Evolutionary conservation across 2,888 invertebrate genomes (phyloP), one percentile per base, ranked within the genome.

Genomic region (Augiades crinisus): DNA sequence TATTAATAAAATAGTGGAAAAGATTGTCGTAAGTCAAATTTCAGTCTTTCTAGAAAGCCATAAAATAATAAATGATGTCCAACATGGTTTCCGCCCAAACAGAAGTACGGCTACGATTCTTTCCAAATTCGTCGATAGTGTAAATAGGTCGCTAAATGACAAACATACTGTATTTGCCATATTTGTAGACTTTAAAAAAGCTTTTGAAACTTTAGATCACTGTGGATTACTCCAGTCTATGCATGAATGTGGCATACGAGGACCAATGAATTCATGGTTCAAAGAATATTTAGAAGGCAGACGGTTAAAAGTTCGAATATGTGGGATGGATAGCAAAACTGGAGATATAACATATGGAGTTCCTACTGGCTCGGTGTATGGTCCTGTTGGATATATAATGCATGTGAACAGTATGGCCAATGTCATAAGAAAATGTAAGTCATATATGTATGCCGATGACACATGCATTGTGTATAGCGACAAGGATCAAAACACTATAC

Each of bases 371-470:
- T 55, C 55, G 1, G 53, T 58, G 1, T 56, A 44, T 36, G 58
- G 54, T 12, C 59, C 56, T 4, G 44, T 60, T 5, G 56, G 60
- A 6, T 60, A 57, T 46, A 34, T 54, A 12, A 58, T 58, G 53
- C 55, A 57, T 36, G 60, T 60, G 0, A 61, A 61, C 21, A 49
- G 55, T 14, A 47, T 61, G 27, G 5, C 38, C 1, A 55, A 56
- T 36, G 56, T 59, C 34, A 53, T 56, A 44, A 53, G 50, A 10
- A 17, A 14, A 1, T 43, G 30, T 10, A 43, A 24, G 5, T 5
- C 24, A 0, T 40, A n/a, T 3, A 40, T 40, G 40, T 40, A 40
- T 6, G 41, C 41, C 16, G 41, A 43, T 17, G 41, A 30, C n/a
- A 43, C 30, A n/a, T 43, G 41, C 30, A 27, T 43, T 12, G 10